Base-by-base conservation (phyloP, 2,888 invertebrate genomes). In the Xestia sexstrigata region DNA sequence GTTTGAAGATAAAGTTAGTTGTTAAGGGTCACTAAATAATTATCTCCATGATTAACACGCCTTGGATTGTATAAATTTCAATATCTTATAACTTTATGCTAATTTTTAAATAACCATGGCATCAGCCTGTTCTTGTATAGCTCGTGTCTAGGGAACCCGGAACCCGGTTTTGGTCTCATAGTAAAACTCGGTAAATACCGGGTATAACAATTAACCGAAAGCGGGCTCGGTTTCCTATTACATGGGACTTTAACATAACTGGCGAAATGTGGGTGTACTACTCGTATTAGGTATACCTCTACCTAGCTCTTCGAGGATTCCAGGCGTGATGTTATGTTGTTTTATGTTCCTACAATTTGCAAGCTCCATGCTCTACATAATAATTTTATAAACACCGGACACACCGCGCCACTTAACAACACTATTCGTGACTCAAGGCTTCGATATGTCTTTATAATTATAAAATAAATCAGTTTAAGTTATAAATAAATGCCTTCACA, bases 351-450 rank as follows among this genome's bases (percentile, higher is more conserved):
- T 17, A 60, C 26, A 7, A 60, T 9, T 30, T 20, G 9, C 20
- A 35, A 20, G 9, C 30, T 20, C 11, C 62, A 35, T 62, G 62
- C 26, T 67, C 35, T 67, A 49, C 20, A 78, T 74, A 68, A 81
- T 67, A 39, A 73, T 73, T 65, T 20, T 23, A 69, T 26, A 42
- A n/a, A 65, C 63, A 72, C 83, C 79, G 79, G 82, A 82, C 26
- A 58, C 62, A 52, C 49, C n/a, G 71, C 66, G 74, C 71, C 68
- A 76, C 62, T 80, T 80, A 76, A 63, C 45, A 75, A 79, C 47
- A 73, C 62, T 72, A 81, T 72, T 77, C 81, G 74, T 81, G 74
- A 81, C 63, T 79, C 81, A 83, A 81, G 84, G 77, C 30, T 81
- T 49, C 39, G 42, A 66, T 55, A 70, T 65, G 66, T 74, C 62